Percentiles rank a stretch among this genome's conserved stretches.
These are phyloP conservation scores for Baryphthengus martii DNA, from an alignment of 2,113 vertebrate species.

Conservation along the genomic window DNA sequence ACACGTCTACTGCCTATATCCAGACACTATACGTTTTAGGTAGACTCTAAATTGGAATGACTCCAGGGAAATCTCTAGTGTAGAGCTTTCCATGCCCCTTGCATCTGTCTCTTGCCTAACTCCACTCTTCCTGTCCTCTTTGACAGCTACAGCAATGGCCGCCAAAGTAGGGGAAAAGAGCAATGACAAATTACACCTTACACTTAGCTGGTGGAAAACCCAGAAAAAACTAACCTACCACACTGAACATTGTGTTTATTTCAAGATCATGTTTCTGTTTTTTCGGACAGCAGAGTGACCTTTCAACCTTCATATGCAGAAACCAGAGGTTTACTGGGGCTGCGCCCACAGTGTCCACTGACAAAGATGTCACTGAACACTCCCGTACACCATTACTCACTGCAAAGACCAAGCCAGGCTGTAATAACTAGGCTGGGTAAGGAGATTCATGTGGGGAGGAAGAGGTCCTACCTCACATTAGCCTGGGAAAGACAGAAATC, in stretches of 20 bases:
- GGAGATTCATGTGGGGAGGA: neutral
- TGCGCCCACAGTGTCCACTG: accelerated
- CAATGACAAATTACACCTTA: neutral
- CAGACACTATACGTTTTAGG: neutral
- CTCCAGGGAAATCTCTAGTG: neutral
- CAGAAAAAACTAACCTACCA: neutral
- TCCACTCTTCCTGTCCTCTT: neutral
- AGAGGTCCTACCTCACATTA: neutral
- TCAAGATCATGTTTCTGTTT: neutral
- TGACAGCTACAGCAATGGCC: neutral
- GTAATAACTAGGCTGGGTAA: neutral
- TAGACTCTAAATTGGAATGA: neutral
- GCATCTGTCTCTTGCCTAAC: neutral
- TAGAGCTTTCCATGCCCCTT: neutral
- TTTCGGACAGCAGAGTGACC: neutral
- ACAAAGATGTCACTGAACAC: neutral
- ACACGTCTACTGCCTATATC: neutral
- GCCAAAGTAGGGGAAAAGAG: neutral
- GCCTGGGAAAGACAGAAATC: neutral
- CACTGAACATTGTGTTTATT: neutral
- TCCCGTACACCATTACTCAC: neutral
- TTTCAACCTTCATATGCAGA: neutral
- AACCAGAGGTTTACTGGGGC: neutral
- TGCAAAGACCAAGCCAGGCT: neutral
- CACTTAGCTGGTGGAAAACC: neutral